Evolutionary conservation across 2,888 invertebrate genomes (phyloP).

Genomic region (Drosophila crucigera): DNA sequence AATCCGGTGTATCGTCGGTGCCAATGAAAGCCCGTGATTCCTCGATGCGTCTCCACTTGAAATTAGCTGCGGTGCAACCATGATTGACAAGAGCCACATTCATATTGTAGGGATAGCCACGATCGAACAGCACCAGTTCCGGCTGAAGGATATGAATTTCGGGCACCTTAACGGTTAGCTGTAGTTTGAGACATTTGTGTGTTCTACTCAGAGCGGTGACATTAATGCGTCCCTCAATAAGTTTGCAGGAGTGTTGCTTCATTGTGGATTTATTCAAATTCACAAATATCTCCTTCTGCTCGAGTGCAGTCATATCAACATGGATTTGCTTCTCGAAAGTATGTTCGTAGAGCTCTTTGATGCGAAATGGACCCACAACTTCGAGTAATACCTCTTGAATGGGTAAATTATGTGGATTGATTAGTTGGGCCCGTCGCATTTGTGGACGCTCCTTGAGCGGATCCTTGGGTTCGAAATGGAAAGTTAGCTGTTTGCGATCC

Average conservation of each 20-base stretch:
- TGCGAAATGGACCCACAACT: conserved; percentile 71
- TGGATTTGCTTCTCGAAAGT: conserved; percentile 51
- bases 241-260: conserved; percentile 53
- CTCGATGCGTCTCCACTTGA: conserved; percentile 74
- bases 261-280: conserved; percentile 56
- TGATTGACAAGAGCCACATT: conserved; percentile 66
- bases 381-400: conserved; percentile 51
- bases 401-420: conserved; percentile 30
- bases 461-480: conserved; percentile 65
- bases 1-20: conserved; percentile 57
- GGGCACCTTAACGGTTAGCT: conserved; percentile 62
- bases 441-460: conserved; percentile 58
- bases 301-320: conserved; percentile 29
- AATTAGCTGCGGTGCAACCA: conserved; percentile 66
- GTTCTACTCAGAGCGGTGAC: conserved; percentile 52
- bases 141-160: conserved; percentile 66
- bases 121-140: conserved; percentile 73
- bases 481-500: conserved; percentile 61
- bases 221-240: conserved; percentile 69
- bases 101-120: conserved; percentile 49
- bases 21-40: conserved; percentile 55
- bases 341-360: conserved; percentile 67
- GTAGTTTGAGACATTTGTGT: conserved; percentile 65
- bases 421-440: conserved; percentile 39
- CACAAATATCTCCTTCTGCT: conserved; percentile 71